Base-by-base conservation (phyloP, 2,113 vertebrate genomes). In the Mormoops blainvillei region DNA sequence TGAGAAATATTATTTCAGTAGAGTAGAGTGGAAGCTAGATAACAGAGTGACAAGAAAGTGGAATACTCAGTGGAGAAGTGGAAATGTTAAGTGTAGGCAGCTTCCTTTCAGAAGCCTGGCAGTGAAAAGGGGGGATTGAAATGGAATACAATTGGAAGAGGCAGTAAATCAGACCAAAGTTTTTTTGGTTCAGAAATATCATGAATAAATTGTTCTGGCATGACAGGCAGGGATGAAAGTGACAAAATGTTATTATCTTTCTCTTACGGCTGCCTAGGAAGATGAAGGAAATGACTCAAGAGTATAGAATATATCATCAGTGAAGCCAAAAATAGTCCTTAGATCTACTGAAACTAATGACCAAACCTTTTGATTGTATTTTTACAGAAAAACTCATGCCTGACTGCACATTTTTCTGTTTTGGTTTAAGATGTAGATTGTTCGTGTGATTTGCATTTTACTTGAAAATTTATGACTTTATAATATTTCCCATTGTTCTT, bases 401-500 rank as follows among this genome's bases (percentile, higher is more conserved):
- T 83, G 28, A 22, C 4, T 71, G 10, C n/a, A 67, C 4, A 9
- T 85, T 61, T 26, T 71, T 94, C 36, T 61, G 7, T 87, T 82
- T 82, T 80, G 28, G 19, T 50, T 81, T 80, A 85, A 91, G 56
- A 43, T 95, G 11, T n/a, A 38, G 63, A 65, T 52, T 81, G 26
- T 91, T 83, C 10, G 8, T 67, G 24, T 87, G 85, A 70, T 70
- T 91, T n/a, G 20, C 56, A 91, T 54, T 92, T 92, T 91, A 88
- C 41, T 76, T 85, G 31, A 71, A 80, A 93, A 85, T 6, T 45
- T 71, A 81, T 1, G 43, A 54, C 38, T 94, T 95, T 12, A 18
- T 81, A 67, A 24, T 87, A 80, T 77, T 97, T 82, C 19, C 36
- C 91, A 3, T 95, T 82, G 3, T 94, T 82, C 67, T 95, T 67